Conservation (phyloP, 2,113 vertebrate species). For the Pseudorectes ferrugineus region DNA sequence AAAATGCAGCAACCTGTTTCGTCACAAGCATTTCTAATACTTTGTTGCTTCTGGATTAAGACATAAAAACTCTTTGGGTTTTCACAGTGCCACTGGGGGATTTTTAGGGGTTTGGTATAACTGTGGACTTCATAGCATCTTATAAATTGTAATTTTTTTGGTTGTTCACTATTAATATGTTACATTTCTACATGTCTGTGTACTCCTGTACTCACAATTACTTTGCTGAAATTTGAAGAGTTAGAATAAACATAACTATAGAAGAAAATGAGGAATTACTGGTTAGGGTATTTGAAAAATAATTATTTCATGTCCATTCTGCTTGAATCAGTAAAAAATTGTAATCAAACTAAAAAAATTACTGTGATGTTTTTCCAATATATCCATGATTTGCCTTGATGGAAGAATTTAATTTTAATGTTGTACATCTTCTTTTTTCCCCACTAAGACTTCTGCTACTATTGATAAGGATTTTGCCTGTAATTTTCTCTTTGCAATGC, state of each 20-base stretch:
- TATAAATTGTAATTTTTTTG: background rate
- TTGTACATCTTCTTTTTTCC: background rate
- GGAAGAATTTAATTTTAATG: background rate
- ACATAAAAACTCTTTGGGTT: background rate
- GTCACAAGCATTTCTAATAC: background rate
- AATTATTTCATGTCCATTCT: background rate
- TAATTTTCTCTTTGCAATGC: background rate
- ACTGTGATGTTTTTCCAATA: background rate
- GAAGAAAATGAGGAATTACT: background rate
- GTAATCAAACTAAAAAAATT: background rate
- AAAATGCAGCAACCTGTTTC: background rate
- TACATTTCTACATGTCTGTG: background rate
- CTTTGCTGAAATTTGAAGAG: background rate
- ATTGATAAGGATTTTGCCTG: background rate
- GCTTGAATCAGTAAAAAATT: background rate
- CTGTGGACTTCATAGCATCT: background rate
- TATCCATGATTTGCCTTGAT: background rate
- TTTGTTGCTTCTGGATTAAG: background rate
- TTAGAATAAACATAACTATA: background rate
- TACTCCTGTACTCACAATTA: background rate
- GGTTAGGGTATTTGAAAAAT: background rate
- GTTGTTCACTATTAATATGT: background rate
- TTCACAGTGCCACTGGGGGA: background rate
- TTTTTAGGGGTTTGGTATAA: background rate
- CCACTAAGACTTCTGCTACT: background rate